A percentile compares a stretch with the other conserved stretches of the same genome.
Conservation (phyloP, 1,140 invertebrate species). For the Vanessa tameamea region DNA sequence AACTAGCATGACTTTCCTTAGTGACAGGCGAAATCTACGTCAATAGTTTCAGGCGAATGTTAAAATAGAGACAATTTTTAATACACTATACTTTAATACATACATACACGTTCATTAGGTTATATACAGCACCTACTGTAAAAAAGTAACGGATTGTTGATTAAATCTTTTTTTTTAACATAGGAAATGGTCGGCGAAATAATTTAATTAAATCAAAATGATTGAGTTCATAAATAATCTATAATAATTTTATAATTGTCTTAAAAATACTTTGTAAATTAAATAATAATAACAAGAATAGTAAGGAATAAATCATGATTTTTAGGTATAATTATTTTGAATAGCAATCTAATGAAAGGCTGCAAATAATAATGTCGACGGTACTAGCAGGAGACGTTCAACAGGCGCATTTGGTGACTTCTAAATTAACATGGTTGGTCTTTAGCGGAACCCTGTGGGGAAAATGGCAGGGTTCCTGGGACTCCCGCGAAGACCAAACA, state of each 20-base stretch:
- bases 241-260: too few relatives aligned
- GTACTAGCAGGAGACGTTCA: slow-evolving; percentile 53
- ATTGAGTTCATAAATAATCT: too few relatives aligned
- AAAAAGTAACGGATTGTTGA: too few relatives aligned
- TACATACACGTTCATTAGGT: too few relatives aligned
- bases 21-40: background rate
- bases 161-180: too few relatives aligned
- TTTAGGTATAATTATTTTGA: background rate
- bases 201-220: too few relatives aligned
- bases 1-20: slow-evolving; percentile 42
- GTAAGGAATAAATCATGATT: background rate
- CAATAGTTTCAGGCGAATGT: background rate
- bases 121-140: too few relatives aligned
- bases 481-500: slow-evolving; percentile 72
- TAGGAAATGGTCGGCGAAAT: too few relatives aligned
- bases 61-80: background rate
- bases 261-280: too few relatives aligned
- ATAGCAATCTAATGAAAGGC: slow-evolving; percentile 4
- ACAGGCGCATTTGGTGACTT: slow-evolving; percentile 67
- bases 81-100: background rate
- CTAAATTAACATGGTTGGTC: slow-evolving; percentile 71
- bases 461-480: slow-evolving; percentile 71
- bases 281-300: too few relatives aligned
- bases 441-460: slow-evolving; percentile 73
- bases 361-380: slow-evolving; percentile 43